These are phyloP conservation scores for Chrysolina oricalcia DNA, from an alignment of 2,888 invertebrate species.

Conservation along the genomic window DNA sequence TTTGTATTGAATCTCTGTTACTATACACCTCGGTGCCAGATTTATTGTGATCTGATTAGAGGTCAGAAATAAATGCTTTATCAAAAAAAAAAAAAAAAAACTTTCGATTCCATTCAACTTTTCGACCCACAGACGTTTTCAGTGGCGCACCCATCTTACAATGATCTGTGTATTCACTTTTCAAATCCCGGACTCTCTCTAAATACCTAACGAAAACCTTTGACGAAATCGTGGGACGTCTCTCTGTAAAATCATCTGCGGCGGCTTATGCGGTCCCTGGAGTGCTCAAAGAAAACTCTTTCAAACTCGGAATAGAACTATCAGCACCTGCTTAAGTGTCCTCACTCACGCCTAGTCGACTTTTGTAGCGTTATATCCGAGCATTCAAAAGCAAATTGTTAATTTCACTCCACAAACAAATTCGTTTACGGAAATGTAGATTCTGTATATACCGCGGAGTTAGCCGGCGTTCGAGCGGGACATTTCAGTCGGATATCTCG, in stretches of 20 bases:
- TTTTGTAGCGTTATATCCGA: slow-evolving; percentile 31
- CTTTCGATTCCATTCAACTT: too few species aligned
- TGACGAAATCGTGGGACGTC: neutral
- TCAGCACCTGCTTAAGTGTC: slow-evolving; percentile 20
- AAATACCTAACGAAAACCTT: too few species aligned
- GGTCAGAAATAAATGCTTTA: too few species aligned
- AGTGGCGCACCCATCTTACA: too few species aligned
- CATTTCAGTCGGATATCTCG: slow-evolving; percentile 44
- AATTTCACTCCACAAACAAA: slow-evolving; percentile 67
- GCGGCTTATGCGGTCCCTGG: neutral
- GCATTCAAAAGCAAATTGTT: slow-evolving; percentile 59
- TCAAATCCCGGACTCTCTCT: too few species aligned
- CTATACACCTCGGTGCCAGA: too few species aligned
- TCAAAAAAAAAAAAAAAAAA: too few species aligned
- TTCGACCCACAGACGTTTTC: too few species aligned
- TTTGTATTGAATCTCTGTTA: too few species aligned
- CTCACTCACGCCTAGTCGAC: slow-evolving; percentile 26
- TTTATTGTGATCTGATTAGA: too few species aligned
- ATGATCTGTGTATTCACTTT: too few species aligned
- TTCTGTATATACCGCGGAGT: slow-evolving; percentile 63
- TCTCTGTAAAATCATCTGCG: neutral
- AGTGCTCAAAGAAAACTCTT: slow-evolving; percentile 13
- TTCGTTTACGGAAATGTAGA: slow-evolving; percentile 65
- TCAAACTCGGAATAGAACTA: slow-evolving; percentile 24
- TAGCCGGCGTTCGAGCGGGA: slow-evolving; percentile 42